Evolutionary conservation across 64 coral and sea anemone genomes (phyloP).

Genomic region (Montipora cactus): DNA sequence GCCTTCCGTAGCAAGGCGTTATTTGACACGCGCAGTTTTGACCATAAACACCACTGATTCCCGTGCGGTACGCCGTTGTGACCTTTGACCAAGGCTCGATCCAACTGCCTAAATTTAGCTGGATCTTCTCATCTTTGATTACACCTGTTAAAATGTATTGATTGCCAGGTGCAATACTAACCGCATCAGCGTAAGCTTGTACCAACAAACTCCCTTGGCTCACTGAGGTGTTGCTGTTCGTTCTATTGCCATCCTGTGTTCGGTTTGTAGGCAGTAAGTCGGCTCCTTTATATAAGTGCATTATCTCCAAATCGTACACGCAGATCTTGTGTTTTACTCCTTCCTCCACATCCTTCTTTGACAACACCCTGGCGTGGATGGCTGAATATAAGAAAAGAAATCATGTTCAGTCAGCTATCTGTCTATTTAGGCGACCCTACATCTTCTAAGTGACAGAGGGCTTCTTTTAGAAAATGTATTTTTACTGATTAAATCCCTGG

Average conservation of each 20-base stretch:
- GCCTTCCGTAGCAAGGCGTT: neutral
- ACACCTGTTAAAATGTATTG: conserved; percentile 36
- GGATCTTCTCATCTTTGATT: conserved; percentile 4
- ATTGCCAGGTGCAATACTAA: neutral
- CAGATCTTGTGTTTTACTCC: neutral
- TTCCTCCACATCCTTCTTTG: neutral
- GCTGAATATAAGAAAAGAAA: neutral
- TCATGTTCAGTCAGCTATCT: neutral
- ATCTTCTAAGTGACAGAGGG: too few relatives aligned
- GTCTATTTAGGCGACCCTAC: neutral
- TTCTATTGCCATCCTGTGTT: neutral
- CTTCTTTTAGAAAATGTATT: too few relatives aligned
- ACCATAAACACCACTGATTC: conserved; percentile 42
- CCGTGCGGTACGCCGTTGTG: conserved; percentile 14
- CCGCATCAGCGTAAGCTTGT: conserved; percentile 26
- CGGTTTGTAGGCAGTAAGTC: neutral
- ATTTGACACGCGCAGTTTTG: conserved; percentile 57
- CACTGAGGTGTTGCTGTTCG: neutral
- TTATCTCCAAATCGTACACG: conserved; percentile 32
- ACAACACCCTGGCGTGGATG: neutral
- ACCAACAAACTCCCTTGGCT: neutral
- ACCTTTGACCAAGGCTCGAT: conserved; percentile 24
- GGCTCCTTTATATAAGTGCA: conserved; percentile 51
- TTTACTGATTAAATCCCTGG: too few relatives aligned
- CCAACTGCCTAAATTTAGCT: conserved; percentile 25